These are phyloP conservation scores for Mimachlamys varia DNA, from an alignment of 2,888 invertebrate species.

Conservation along the genomic window DNA sequence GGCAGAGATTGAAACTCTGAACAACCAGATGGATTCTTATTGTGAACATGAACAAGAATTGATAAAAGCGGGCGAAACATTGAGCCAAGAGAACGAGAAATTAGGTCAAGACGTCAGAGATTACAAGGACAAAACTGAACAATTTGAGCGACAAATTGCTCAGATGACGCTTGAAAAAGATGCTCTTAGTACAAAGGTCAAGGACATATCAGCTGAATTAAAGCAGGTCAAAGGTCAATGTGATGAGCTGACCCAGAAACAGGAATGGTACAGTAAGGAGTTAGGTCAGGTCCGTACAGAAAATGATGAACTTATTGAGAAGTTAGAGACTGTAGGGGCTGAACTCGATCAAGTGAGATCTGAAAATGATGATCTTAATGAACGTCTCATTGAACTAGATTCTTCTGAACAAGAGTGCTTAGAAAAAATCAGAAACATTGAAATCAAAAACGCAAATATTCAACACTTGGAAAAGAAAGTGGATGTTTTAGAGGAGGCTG, in stretches of 20 bases:
- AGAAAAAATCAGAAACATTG: slow-evolving; percentile 52
- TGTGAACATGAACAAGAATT: slow-evolving; percentile 60
- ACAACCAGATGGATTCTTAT: slow-evolving; percentile 48
- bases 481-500: slow-evolving; percentile 64
- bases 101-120: background rate
- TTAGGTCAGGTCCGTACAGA: slow-evolving; percentile 46
- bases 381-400: slow-evolving; percentile 64
- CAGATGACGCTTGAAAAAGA: slow-evolving; percentile 28
- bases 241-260: slow-evolving; percentile 22
- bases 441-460: slow-evolving; percentile 50
- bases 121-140: background rate
- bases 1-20: slow-evolving; percentile 56
- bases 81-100: slow-evolving; percentile 36
- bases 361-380: slow-evolving; percentile 67
- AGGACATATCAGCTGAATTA: background rate
- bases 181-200: background rate
- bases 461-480: slow-evolving; percentile 56
- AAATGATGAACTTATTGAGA: slow-evolving; percentile 43
- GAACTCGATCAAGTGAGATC: slow-evolving; percentile 61
- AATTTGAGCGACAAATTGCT: slow-evolving; percentile 39
- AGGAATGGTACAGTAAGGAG: slow-evolving; percentile 32
- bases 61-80: slow-evolving; percentile 32
- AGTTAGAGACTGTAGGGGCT: slow-evolving; percentile 50
- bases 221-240: slow-evolving; percentile 1
- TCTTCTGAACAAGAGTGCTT: slow-evolving; percentile 59